A percentile compares a stretch with the other conserved stretches of the same genome.
These are phyloP conservation scores for Holcopasites calliopsidis DNA, from an alignment of 1,140 invertebrate species.

Conservation along the genomic window DNA sequence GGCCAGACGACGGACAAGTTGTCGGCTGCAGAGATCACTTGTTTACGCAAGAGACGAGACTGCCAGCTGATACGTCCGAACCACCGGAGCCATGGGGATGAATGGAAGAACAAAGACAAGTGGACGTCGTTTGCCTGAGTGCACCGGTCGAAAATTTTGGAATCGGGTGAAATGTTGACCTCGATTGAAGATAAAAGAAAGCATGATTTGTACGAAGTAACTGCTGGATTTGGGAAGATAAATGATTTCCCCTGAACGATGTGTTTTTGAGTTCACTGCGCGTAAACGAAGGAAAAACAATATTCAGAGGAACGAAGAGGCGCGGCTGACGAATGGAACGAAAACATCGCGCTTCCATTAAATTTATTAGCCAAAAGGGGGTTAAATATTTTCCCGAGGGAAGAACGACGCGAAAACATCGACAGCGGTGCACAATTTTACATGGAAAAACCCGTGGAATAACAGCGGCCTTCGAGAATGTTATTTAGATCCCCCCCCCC, in stretches of 20 bases:
- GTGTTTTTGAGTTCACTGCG: too few relatives aligned
- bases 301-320: not conserved
- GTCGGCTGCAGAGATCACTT: conserved; percentile 55
- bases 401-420: not conserved
- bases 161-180: not conserved
- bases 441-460: not conserved
- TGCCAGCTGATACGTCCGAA: conserved; percentile 20
- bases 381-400: conserved; percentile 22
- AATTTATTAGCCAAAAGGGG: not conserved
- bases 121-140: not conserved
- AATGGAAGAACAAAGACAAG: not conserved
- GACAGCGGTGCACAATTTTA: not conserved
- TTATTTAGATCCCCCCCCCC: not conserved
- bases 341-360: not conserved
- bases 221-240: too few relatives aligned
- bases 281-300: not conserved
- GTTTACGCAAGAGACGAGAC: conserved; percentile 61
- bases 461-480: not conserved
- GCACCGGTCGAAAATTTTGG: not conserved
- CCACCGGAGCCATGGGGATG: not conserved
- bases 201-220: too few relatives aligned
- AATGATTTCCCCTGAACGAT: too few relatives aligned
- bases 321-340: not conserved
- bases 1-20: conserved; percentile 64
- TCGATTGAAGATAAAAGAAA: too few relatives aligned